Conservation (phyloP, 2,888 invertebrate genomes). For the Eurois occulta region DNA sequence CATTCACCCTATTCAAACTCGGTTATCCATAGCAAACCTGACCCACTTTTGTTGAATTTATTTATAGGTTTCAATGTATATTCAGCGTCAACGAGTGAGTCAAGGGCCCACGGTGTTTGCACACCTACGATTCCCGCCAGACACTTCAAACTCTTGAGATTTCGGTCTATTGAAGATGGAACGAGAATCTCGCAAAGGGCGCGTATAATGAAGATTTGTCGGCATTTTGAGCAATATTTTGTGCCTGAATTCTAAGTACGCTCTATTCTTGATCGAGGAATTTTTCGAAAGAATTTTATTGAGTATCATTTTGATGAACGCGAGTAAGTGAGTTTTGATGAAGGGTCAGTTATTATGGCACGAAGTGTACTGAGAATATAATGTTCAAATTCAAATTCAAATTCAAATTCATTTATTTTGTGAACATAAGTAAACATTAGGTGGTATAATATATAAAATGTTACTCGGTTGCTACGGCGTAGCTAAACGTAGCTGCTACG, state of each 20-base stretch:
- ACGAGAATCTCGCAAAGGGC: constrained; percentile 37
- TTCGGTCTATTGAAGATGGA: constrained; percentile 54
- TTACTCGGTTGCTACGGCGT: constrained; percentile 10
- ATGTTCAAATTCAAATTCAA: too few species aligned
- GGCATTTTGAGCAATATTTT: constrained; percentile 50
- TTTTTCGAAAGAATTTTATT: neutral
- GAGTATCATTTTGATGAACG: constrained; percentile 4
- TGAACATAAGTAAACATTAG: too few species aligned
- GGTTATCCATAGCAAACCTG: constrained; percentile 43
- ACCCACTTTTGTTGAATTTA: constrained; percentile 61
- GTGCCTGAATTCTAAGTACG: constrained; percentile 22
- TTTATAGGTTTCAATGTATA: constrained; percentile 65
- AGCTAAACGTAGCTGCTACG: constrained; percentile 14
- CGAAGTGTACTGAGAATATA: neutral
- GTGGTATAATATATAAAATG: too few species aligned
- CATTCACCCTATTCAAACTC: constrained; percentile 39
- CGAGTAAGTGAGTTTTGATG: constrained; percentile 1
- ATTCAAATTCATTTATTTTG: too few species aligned
- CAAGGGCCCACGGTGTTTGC: constrained; percentile 61
- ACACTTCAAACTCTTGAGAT: constrained; percentile 54
- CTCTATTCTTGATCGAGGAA: neutral
- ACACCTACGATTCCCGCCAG: constrained; percentile 59
- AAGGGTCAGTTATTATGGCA: neutral
- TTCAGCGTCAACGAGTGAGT: constrained; percentile 50
- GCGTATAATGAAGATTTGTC: constrained; percentile 49